Base-by-base conservation (phyloP, 2,797 vertebrate species). In the Catamblyrhynchus diadema region DNA sequence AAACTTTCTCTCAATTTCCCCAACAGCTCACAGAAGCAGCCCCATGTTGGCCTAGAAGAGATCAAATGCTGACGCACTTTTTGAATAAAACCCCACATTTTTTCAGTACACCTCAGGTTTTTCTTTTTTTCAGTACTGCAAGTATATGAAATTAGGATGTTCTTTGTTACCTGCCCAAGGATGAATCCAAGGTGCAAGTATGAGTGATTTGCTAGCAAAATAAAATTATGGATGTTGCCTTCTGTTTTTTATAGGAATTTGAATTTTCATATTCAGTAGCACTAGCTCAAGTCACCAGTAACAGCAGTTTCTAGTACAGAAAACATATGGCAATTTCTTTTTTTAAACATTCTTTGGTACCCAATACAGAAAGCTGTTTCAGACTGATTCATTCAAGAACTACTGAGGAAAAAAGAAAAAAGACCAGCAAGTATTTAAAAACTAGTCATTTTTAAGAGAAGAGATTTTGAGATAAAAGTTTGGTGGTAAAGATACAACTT, bases 251-350 rank as follows among this genome's bases (percentile, higher is more conserved):
- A 88, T 50, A 7, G 39, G 16, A 69, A 90, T 71, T 83, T 71
- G 50, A 56, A 79, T 93, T 88, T 93, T 74, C 37, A 48, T 37
- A 69, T 79, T 69, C 41, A 64, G 32, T 47, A 81, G 53, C 72
- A 57, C 37, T 60, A 78, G 45, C 59, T 62, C 53, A 72, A 64
- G 47, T 24, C 47, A 86, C 18, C 70, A 90, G 53, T 56, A 73
- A 64, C 53, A 62, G 54, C 75, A 89, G 56, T 71, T 88, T 45
- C 73, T 61, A 64, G 69, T 62, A 78, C 50, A 92, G 81, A 69
- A 91, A 86, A 64, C 71, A 93, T 87, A 87, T n/a, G 78, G 54
- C 53, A 85, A 66, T 70, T 9, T 80, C 41, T 82, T 80, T 95
- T 90, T 88, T 70, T 24, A 72, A 85, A 51, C 12, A 30, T 67